Evolutionary conservation across 2,888 invertebrate species (phyloP), one percentile per base, ranked within the genome.

Genomic region (Ochropleura plecta): DNA sequence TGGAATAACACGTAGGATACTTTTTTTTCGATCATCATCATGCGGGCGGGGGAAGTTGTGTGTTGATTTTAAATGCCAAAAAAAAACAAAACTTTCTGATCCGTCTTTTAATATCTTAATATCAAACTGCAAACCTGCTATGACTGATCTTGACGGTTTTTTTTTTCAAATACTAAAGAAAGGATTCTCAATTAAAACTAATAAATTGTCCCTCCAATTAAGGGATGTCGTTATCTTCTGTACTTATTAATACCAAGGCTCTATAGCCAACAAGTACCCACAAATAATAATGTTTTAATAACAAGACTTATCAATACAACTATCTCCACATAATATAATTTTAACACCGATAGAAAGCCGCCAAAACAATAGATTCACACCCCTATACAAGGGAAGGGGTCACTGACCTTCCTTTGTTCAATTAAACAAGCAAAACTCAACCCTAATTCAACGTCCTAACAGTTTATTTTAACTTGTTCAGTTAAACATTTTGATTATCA

Each of bases 331-430:
- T 69, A 77, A 75, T 79, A 83, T 83, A 88, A 90, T 91, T 91
- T 91, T 89, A 90, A 90, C 92, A 88, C 89, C 90, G 89, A 91
- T 91, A 90, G 75, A 86, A 87, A 88, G 85, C 90, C 80, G 30
- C 78, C 88, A 86, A 91, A 93, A 94, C 93, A 94, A 94, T 92
- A 85, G 90, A 83, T 86, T 90, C 85, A 88, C 91, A 91, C 92
- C 93, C 93, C 86, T 90, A 78, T 77, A 79, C 79, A 85, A 89
- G 90, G 92, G 93, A 88, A 88, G 77, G 82, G 88, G 93, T 90
- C 92, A 90, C 68, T 86, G 92, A 92, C 89, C 90, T 78, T 75
- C 63, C 73, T 78, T 84, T 76, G 70, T 70, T 70, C 40, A 12
- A 76, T 30, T 7, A 42, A 20, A 67, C 70, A 80, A 57, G 76